Evolutionary conservation across 2,888 invertebrate genomes (phyloP).

Genomic region (Eledone cirrhosa): DNA sequence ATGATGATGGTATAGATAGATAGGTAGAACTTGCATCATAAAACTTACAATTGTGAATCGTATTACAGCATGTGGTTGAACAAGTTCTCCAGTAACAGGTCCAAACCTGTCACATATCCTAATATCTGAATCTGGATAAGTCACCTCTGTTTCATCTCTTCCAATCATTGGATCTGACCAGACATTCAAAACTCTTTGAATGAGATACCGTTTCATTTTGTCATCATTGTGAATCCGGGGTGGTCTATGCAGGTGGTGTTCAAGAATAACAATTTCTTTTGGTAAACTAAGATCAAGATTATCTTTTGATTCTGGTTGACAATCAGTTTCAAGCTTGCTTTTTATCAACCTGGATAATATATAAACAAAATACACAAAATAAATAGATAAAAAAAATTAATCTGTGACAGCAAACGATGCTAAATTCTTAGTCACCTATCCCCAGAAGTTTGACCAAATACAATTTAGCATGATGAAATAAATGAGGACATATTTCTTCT

Average conservation of each 20-base stretch:
- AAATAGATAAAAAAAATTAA: too few relatives aligned
- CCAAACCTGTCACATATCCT: conserved; percentile 20
- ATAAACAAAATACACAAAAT: background rate
- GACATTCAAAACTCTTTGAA: conserved; percentile 39
- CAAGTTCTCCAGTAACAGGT: conserved; percentile 32
- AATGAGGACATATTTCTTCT: too few relatives aligned
- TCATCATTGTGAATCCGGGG: conserved; percentile 80
- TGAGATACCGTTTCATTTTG: conserved; percentile 73
- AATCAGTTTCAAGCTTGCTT: too few relatives aligned
- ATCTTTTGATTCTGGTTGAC: too few relatives aligned
- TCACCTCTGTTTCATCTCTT: background rate
- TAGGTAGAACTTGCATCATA: too few relatives aligned
- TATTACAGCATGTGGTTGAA: conserved; percentile 35
- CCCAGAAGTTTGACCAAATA: too few relatives aligned
- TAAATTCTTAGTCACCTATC: too few relatives aligned
- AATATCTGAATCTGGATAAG: background rate
- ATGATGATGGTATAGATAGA: too few relatives aligned
- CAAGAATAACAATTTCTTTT: conserved; percentile 78
- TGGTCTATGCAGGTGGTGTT: conserved; percentile 84
- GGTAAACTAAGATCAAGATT: background rate
- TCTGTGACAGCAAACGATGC: too few relatives aligned
- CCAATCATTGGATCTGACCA: background rate
- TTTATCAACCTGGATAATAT: conserved; percentile 33
- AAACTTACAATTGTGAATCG: conserved; percentile 33
- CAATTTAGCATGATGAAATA: too few relatives aligned